phyloP scores from a whole-genome alignment of 2,113 vertebrate species.

The Isurus oxyrinchus region DNA sequence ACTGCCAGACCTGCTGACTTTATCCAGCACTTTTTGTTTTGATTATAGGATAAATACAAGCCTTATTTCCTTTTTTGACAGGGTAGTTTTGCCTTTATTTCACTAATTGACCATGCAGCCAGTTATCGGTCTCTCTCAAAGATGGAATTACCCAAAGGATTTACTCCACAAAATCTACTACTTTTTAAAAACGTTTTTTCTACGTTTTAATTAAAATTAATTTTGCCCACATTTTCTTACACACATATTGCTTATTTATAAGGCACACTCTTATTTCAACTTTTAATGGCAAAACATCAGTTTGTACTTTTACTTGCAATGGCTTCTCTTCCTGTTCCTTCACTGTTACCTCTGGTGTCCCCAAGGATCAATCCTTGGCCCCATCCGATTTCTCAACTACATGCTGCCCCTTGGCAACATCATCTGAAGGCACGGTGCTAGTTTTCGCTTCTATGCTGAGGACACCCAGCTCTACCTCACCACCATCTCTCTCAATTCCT shows the following conservation, averaged over 20 bases:
- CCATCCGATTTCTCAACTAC: too few species aligned
- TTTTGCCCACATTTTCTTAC: not conserved
- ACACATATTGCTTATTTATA: not conserved
- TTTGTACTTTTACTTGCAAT: too few species aligned
- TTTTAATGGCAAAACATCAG: not conserved
- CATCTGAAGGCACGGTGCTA: too few species aligned
- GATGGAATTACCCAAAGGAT: not conserved
- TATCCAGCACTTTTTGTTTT: too few species aligned
- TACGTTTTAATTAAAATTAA: not conserved
- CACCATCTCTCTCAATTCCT: too few species aligned
- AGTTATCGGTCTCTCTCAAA: not conserved
- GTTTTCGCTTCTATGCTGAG: too few species aligned
- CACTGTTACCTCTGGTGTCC: too few species aligned
- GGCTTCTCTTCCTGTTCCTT: too few species aligned
- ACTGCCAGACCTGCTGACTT: too few species aligned
- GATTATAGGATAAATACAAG: not conserved
- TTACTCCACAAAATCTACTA: not conserved
- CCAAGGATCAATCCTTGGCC: too few species aligned
- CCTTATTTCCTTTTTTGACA: not conserved
- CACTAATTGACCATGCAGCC: not conserved
- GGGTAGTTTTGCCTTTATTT: not conserved
- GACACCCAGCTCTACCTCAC: too few species aligned
- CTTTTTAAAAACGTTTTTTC: not conserved
- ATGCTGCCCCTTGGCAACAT: too few species aligned
- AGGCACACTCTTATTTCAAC: not conserved